Evolutionary conservation across 1,140 invertebrate genomes (phyloP), one percentile per base, ranked within the genome.

Genomic region (Drosophila watanabei): DNA sequence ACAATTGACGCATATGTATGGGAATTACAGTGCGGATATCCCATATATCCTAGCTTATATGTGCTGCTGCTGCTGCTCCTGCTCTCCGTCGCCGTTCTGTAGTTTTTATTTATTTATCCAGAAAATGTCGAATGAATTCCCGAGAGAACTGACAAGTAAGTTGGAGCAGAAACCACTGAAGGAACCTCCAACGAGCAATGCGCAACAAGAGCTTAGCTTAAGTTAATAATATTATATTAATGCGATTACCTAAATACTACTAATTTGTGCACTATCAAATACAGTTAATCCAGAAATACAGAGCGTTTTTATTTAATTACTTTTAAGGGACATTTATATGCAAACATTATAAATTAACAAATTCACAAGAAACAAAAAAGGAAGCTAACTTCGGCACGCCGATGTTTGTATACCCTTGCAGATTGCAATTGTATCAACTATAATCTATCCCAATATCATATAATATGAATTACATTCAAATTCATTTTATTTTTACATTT

Each of bases 251-350:
- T 79, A 86, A 85, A 86, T 82, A 86, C 48, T 86, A 84, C 82
- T 82, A 82, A 86, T 85, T 57, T 85, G 82, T 82, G 83, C 82
- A 86, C 82, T 85, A 85, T 86, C 86, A 82, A 85, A 85, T 85
- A 61, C 73, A 85, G 82, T 85, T 86, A 39, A 73, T 78, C 45
- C 70, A 83, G 45, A 61, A 62, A 58, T 1, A 0, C 18, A 13
- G 1, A 2, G n/a, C 6, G 1, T n/a, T 28, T 33, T 37, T 11
- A 3, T 39, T 18, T 11, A 11, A 33, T 46, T 33, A 11, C 0
- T 39, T 39, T 16, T 13, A 14, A 18, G 1, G n/a, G 39, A 24
- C 20, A 24, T 14, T 37, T 37, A 24, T 16, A 8, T 24, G 45
- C 2, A 24, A 24, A 2, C 24, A 24, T 24, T n/a, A n/a, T n/a